phyloP scores from a whole-genome alignment of 2,797 vertebrate species.

The Setipinna tenuifilis region DNA sequence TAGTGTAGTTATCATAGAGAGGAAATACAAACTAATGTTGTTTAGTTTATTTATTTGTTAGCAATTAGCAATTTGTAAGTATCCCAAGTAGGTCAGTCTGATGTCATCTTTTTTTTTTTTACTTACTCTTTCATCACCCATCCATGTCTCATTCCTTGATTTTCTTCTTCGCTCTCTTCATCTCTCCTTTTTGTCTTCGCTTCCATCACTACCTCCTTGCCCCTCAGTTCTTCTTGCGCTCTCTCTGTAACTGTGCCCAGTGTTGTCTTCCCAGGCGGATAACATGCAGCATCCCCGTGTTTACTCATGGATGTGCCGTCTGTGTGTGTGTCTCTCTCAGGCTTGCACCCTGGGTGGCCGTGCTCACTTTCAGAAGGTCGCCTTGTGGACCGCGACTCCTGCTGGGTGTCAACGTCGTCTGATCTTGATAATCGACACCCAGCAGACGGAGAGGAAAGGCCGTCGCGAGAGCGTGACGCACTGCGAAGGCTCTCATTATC shows the following conservation, averaged over 20 bases:
- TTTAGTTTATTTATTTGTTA: background rate
- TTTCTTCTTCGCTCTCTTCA: slow-evolving; percentile 15
- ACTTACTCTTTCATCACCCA: slow-evolving; percentile 63
- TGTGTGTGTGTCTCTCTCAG: background rate
- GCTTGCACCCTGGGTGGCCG: background rate
- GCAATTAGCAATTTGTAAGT: slow-evolving; percentile 44
- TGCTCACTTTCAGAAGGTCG: background rate
- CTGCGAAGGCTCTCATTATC: background rate
- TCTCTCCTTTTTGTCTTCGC: background rate
- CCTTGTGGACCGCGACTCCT: background rate
- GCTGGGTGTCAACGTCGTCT: background rate
- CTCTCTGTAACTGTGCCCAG: background rate
- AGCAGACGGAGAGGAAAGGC: background rate
- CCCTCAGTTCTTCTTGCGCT: background rate
- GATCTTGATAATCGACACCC: background rate
- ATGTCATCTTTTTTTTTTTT: background rate
- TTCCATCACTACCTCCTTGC: slow-evolving; percentile 7
- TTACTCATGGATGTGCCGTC: background rate
- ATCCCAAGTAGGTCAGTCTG: background rate
- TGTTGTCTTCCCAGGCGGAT: slow-evolving; percentile 29
- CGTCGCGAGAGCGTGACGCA: background rate
- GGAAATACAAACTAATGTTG: background rate
- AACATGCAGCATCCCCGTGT: slow-evolving; percentile 3
- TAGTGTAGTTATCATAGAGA: background rate
- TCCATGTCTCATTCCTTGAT: slow-evolving; percentile 26